Conservation (phyloP, 2,888 invertebrate genomes). For the Ophion obscuratus region DNA sequence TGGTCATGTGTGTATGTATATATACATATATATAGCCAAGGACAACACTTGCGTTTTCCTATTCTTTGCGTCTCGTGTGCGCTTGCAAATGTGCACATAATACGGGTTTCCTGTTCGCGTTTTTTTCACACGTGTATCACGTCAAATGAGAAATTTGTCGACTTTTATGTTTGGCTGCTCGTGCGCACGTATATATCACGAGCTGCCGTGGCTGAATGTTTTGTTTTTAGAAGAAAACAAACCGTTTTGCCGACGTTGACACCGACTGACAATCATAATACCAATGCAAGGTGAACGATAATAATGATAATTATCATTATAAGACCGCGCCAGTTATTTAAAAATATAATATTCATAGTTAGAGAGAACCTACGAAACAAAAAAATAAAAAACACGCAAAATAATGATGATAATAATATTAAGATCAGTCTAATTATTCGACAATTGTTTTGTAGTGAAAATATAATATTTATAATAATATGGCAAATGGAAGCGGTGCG, state of each 20-base stretch:
- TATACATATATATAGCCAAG: background rate
- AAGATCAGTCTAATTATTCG: no score
- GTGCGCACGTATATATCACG: background rate
- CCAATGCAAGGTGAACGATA: no score
- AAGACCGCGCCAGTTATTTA: no score
- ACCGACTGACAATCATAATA: background rate
- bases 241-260: background rate
- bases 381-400: no score
- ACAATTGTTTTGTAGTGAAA: no score
- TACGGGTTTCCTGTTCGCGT: background rate
- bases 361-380: no score
- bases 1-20: background rate
- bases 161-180: background rate
- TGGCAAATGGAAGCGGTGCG: no score
- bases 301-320: no score
- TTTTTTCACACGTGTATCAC: background rate
- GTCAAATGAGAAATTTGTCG: background rate
- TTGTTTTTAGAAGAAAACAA: background rate
- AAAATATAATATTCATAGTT: no score
- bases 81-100: background rate
- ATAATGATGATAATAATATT: no score
- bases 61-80: background rate
- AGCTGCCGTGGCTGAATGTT: background rate
- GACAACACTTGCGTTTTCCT: background rate
- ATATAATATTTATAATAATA: no score